phyloP scores from a whole-genome alignment of 2,113 vertebrate species.

The Beaufortia kweichowensis region DNA sequence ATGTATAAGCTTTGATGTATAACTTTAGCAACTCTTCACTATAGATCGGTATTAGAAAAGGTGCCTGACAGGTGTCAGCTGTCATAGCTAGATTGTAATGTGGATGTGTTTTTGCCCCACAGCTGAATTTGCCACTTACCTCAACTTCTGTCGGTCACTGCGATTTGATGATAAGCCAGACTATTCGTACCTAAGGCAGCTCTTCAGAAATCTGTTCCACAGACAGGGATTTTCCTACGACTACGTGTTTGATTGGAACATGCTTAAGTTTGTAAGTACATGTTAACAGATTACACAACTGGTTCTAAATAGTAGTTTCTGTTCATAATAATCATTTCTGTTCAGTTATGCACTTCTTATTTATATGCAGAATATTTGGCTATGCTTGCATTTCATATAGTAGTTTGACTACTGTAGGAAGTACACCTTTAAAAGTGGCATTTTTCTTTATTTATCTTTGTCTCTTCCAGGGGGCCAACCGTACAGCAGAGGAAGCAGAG shows the following conservation, averaged over 20 bases:
- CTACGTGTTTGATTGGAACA: slow-evolving; percentile 95
- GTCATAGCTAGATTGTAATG: background rate
- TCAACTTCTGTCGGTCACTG: slow-evolving; percentile 93
- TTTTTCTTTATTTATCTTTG: too few relatives aligned
- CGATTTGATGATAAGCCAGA: slow-evolving; percentile 96
- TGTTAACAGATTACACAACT: background rate
- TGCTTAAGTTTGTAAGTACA: slow-evolving; percentile 93
- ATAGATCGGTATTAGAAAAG: background rate
- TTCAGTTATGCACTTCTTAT: background rate
- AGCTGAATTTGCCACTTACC: slow-evolving; percentile 96
- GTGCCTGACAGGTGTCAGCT: background rate
- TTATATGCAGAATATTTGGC: background rate
- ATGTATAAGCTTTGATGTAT: slow-evolving; percentile 60
- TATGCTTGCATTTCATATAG: background rate
- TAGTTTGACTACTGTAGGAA: too few relatives aligned
- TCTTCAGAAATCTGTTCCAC: slow-evolving; percentile 95
- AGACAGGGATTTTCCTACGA: slow-evolving; percentile 95
- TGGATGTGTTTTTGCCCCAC: slow-evolving; percentile 25
- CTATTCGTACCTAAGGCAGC: slow-evolving; percentile 91
- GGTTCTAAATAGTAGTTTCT: too few relatives aligned
- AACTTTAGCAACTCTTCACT: background rate
- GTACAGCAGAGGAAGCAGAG: slow-evolving; percentile 87
- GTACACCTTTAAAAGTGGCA: too few relatives aligned
- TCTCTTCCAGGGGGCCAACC: slow-evolving; percentile 82
- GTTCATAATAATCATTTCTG: background rate